phyloP scores from a whole-genome alignment of 2,797 vertebrate genomes.

The Numenius phaeopus region DNA sequence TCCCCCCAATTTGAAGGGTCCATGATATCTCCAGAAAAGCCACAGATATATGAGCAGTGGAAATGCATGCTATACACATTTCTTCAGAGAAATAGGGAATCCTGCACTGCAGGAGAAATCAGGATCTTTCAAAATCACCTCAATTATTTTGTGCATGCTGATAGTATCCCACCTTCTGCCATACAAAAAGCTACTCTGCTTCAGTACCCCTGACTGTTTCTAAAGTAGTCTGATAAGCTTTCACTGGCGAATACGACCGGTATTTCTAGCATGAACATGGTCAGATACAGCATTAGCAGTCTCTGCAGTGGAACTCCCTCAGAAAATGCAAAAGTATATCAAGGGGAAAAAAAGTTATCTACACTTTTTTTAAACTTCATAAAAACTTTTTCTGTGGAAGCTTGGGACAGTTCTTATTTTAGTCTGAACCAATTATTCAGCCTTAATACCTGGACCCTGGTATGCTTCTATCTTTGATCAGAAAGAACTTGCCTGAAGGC shows the following conservation, averaged over 20 bases:
- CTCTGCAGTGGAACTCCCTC: neutral
- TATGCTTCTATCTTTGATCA: conserved; percentile 53
- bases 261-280: neutral
- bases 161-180: neutral
- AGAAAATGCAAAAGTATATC: neutral
- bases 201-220: neutral
- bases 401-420: conserved; percentile 64
- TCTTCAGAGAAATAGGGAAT: neutral
- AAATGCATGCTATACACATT: neutral
- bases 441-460: conserved; percentile 41
- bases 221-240: neutral
- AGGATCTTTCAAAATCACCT: neutral
- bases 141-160: neutral
- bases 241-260: neutral
- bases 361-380: neutral
- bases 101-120: neutral
- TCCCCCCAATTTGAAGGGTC: neutral
- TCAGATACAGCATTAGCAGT: neutral
- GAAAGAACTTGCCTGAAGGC: conserved; percentile 73
- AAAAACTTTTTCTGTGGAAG: conserved; percentile 8
- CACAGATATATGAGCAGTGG: neutral
- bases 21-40: conserved; percentile 23
- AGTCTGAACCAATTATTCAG: conserved; percentile 69
- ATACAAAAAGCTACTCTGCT: neutral
- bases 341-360: conserved; percentile 28